Evolutionary conservation across 2,113 vertebrate genomes (phyloP).

Genomic region (Zosterops japonicus): DNA sequence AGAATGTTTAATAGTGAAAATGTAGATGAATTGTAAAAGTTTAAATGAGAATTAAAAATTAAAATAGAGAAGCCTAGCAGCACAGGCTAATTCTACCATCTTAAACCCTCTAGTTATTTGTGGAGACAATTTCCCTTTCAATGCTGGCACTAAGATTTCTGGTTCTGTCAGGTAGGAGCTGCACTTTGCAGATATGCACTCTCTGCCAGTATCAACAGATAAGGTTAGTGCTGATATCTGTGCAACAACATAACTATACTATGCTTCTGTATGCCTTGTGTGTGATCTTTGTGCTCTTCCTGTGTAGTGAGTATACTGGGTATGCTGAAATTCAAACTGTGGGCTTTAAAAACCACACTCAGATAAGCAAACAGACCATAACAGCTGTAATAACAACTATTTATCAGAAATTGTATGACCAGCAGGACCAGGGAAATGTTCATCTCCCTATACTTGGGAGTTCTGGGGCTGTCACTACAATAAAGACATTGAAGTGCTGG

Average conservation of each 20-base stretch:
- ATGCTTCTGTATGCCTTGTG: neutral
- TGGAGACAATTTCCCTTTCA: neutral
- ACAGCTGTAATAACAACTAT: neutral
- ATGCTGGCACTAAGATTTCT: neutral
- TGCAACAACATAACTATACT: neutral
- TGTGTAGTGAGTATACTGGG: neutral
- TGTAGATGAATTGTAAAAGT: neutral
- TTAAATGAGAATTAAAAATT: neutral
- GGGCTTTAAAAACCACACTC: neutral
- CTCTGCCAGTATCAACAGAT: neutral
- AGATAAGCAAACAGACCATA: neutral
- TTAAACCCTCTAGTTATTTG: neutral
- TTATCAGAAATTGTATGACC: neutral
- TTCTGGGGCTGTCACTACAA: neutral
- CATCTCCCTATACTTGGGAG: fast-evolving
- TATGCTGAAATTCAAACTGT: neutral
- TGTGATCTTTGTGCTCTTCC: neutral
- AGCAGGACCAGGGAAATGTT: neutral
- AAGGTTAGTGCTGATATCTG: neutral
- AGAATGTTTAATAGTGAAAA: neutral
- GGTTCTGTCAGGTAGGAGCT: neutral
- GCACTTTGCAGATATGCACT: neutral
- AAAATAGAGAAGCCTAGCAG: neutral
- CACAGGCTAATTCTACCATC: neutral
- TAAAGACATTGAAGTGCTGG: neutral